phyloP scores from a whole-genome alignment of 2,113 vertebrate species.

The Mellivora capensis region DNA sequence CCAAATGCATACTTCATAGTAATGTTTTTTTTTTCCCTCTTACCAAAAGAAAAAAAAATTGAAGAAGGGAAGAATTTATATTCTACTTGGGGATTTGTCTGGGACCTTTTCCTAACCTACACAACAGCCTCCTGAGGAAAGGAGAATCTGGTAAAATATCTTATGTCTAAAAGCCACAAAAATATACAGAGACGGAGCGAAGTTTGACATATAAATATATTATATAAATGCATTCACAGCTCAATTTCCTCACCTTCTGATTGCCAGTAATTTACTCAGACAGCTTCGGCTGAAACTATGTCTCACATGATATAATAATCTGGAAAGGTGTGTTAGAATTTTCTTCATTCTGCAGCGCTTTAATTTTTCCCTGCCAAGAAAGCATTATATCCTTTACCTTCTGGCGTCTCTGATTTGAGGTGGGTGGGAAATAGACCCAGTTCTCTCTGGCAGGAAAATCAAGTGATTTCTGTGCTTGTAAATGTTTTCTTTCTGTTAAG shows the following conservation, averaged over 20 bases:
- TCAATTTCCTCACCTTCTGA: conserved; percentile 3
- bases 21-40: background rate
- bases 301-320: background rate
- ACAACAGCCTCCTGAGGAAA: background rate
- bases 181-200: conserved; percentile 6
- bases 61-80: background rate
- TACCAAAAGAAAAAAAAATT: background rate
- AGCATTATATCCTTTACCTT: background rate
- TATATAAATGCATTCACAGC: background rate
- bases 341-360: background rate
- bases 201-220: background rate
- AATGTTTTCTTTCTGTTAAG: background rate
- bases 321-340: background rate
- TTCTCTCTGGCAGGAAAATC: background rate
- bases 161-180: conserved; percentile 40
- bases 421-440: background rate
- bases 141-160: conserved; percentile 30
- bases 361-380: conserved; percentile 14
- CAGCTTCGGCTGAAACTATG: background rate
- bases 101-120: background rate
- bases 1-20: background rate
- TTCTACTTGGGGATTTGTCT: background rate
- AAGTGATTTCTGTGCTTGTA: background rate
- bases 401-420: background rate
- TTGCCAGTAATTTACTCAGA: conserved; percentile 41